Evolutionary conservation across 2,888 invertebrate genomes (phyloP).

Genomic region (Elmis aenea): DNA sequence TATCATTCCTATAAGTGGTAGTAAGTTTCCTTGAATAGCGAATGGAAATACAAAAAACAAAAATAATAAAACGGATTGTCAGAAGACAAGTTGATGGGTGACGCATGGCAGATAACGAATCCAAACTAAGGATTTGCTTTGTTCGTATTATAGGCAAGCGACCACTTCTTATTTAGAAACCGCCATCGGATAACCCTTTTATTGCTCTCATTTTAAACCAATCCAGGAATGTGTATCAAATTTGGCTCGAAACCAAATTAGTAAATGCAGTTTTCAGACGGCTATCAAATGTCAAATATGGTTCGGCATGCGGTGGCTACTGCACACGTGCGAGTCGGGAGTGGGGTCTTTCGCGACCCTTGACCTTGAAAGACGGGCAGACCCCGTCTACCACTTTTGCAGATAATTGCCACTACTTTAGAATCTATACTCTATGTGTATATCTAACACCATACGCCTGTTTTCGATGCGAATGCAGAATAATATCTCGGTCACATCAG

Average conservation of each 20-base stretch:
- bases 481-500: too few species aligned
- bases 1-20: constrained; percentile 23
- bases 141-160: constrained; percentile 24
- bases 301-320: constrained; percentile 40
- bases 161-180: constrained; percentile 32
- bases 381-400: constrained; percentile 22
- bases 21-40: constrained; percentile 26
- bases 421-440: too few species aligned
- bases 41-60: constrained; percentile 18
- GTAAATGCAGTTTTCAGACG: constrained; percentile 44
- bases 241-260: constrained; percentile 47
- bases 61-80: constrained; percentile 24
- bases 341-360: constrained; percentile 28
- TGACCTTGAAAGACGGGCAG: constrained; percentile 31
- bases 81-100: constrained; percentile 24
- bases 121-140: constrained; percentile 24
- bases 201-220: constrained; percentile 40
- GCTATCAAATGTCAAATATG: constrained; percentile 46
- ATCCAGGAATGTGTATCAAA: constrained; percentile 45
- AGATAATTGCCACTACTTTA: constrained; percentile 21
- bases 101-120: constrained; percentile 26
- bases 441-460: too few species aligned
- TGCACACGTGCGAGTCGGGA: constrained; percentile 25
- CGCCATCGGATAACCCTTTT: constrained; percentile 38
- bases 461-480: too few species aligned